phyloP scores from a whole-genome alignment of 2,797 vertebrate species.

The Periophthalmus magnuspinnatus region DNA sequence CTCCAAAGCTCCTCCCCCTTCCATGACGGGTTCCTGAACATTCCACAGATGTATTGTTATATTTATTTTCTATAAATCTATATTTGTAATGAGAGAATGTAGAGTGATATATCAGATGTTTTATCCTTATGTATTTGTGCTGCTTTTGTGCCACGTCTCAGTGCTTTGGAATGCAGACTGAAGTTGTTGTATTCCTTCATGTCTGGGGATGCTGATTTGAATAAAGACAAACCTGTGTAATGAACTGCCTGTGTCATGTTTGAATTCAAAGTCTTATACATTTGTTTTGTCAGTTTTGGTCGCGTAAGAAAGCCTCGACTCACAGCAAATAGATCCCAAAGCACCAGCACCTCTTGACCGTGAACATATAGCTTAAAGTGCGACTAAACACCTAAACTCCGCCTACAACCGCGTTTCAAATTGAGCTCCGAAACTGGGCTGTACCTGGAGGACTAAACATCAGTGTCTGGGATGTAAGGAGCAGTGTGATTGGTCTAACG shows the following conservation, averaged over 20 bases:
- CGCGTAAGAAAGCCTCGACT: not conserved
- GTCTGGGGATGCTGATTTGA: slow-evolving; percentile 30
- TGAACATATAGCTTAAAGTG: too few species aligned
- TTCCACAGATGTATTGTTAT: slow-evolving; percentile 27
- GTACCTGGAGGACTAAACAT: too few species aligned
- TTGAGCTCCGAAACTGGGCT: too few species aligned
- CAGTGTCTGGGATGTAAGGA: too few species aligned
- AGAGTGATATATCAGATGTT: slow-evolving; percentile 34
- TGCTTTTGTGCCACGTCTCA: slow-evolving; percentile 30
- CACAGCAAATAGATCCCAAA: not conserved
- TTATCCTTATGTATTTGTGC: slow-evolving; percentile 40
- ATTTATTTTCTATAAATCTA: slow-evolving; percentile 47
- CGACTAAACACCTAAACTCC: too few species aligned
- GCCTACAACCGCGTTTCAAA: too few species aligned
- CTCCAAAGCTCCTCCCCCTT: not conserved
- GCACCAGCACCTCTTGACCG: too few species aligned
- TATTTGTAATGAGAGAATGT: slow-evolving; percentile 37
- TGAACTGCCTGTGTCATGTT: slow-evolving; percentile 25
- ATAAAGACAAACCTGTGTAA: slow-evolving; percentile 49
- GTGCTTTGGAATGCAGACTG: slow-evolving; percentile 13
- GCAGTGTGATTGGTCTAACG: too few species aligned
- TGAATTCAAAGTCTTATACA: not conserved
- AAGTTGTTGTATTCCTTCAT: slow-evolving; percentile 29
- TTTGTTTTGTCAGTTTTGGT: not conserved
- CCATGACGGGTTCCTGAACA: slow-evolving; percentile 28